Evolutionary conservation across 2,113 vertebrate species (phyloP).

Genomic region (Phaethornis superciliosus): DNA sequence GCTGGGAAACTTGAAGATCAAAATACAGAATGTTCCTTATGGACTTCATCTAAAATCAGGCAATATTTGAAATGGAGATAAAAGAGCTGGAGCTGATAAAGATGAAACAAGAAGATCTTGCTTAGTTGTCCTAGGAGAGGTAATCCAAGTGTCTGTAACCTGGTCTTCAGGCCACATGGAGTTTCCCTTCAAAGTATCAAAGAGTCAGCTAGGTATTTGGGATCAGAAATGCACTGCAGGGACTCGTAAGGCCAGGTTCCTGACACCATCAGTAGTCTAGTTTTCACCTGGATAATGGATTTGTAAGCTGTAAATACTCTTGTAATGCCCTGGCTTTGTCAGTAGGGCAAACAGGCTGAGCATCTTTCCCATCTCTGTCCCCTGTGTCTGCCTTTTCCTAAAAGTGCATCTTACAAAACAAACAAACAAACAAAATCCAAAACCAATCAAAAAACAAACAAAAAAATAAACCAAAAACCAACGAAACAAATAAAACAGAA

Average conservation of each 20-base stretch:
- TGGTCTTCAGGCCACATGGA: not conserved
- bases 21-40: not conserved
- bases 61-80: not conserved
- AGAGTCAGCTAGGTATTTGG: not conserved
- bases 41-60: not conserved
- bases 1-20: not conserved
- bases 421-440: no score
- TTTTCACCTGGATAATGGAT: not conserved
- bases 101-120: not conserved
- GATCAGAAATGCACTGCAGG: not conserved
- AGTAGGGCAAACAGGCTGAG: not conserved
- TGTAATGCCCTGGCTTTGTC: not conserved
- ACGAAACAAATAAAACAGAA: no score
- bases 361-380: not conserved
- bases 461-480: not conserved
- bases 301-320: not conserved
- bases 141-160: not conserved
- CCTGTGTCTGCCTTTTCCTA: not conserved
- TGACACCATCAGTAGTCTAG: not conserved
- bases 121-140: not conserved
- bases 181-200: not conserved
- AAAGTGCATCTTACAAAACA: not conserved
- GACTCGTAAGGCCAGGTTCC: not conserved
- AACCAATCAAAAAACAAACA: not conserved
- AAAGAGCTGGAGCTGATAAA: not conserved